Evolutionary conservation across 2,888 invertebrate genomes (phyloP).

Genomic region (Apotomis turbidana): DNA sequence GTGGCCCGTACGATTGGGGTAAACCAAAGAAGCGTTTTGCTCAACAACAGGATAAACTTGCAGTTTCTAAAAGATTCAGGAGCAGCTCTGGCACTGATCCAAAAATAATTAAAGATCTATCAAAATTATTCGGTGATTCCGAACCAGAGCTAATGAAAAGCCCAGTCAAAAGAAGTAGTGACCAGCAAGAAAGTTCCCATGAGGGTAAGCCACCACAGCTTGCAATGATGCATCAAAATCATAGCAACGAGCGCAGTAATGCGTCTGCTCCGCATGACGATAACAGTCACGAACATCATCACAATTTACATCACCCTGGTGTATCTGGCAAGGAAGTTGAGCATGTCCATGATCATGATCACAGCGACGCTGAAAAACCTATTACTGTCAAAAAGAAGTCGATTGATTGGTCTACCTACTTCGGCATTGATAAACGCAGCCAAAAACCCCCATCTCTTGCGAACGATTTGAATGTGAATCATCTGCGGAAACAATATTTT

Average conservation of each 20-base stretch:
- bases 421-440: slow-evolving; percentile 91
- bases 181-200: slow-evolving; percentile 63
- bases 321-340: slow-evolving; percentile 42
- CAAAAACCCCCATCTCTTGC: slow-evolving; percentile 83
- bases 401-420: slow-evolving; percentile 94
- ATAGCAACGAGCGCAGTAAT: slow-evolving; percentile 57
- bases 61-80: slow-evolving; percentile 65
- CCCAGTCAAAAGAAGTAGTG: slow-evolving; percentile 81
- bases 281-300: slow-evolving; percentile 61
- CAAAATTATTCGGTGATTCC: slow-evolving; percentile 86
- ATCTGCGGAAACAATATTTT: slow-evolving; percentile 73
- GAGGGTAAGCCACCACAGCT: slow-evolving; percentile 74
- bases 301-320: slow-evolving; percentile 43
- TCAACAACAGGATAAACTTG: slow-evolving; percentile 64
- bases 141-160: slow-evolving; percentile 72
- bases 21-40: slow-evolving; percentile 66
- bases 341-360: slow-evolving; percentile 48
- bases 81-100: slow-evolving; percentile 86
- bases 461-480: slow-evolving; percentile 73
- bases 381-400: slow-evolving; percentile 89
- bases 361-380: slow-evolving; percentile 65
- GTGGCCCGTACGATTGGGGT: slow-evolving; percentile 65
- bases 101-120: slow-evolving; percentile 87
- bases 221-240: slow-evolving; percentile 58
- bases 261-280: slow-evolving; percentile 58